These are phyloP conservation scores for Pogonus chalceus DNA, from an alignment of 1,140 invertebrate species.

Conservation along the genomic window DNA sequence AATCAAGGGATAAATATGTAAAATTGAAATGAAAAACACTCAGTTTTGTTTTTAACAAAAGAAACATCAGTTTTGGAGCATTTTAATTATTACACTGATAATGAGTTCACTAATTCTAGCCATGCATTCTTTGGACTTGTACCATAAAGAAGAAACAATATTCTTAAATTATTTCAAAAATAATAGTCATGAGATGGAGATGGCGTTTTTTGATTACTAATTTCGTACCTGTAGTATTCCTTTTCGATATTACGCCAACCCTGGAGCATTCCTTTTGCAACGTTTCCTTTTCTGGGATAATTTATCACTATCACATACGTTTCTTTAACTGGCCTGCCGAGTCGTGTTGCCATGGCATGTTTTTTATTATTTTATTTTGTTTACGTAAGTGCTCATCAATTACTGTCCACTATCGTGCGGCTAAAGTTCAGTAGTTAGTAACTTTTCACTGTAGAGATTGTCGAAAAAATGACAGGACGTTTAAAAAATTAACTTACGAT, in stretches of 20 bases:
- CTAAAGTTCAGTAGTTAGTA: not conserved
- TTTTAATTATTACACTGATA: too few relatives aligned
- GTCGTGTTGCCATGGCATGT: not conserved
- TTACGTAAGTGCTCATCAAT: constrained; percentile 4
- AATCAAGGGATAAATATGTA: too few relatives aligned
- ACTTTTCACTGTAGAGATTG: not conserved
- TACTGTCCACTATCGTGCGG: not conserved
- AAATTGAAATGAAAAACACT: too few relatives aligned
- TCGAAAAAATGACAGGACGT: not conserved
- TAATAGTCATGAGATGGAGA: too few relatives aligned
- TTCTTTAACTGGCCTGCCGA: not conserved
- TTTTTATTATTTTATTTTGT: constrained; percentile 3
- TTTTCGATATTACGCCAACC: not conserved
- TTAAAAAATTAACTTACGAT: not conserved
- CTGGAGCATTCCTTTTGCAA: not conserved
- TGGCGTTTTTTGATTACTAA: too few relatives aligned
- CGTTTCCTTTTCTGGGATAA: not conserved
- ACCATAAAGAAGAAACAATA: too few relatives aligned
- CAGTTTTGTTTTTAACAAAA: too few relatives aligned
- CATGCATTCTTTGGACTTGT: too few relatives aligned
- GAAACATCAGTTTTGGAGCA: too few relatives aligned
- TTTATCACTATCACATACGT: constrained; percentile 2
- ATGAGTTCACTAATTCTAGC: too few relatives aligned
- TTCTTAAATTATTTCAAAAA: too few relatives aligned
- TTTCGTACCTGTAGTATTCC: too few relatives aligned